Evolutionary conservation across 2,888 invertebrate genomes (phyloP), one percentile per base, ranked within the genome.

Genomic region (Pocota personata): DNA sequence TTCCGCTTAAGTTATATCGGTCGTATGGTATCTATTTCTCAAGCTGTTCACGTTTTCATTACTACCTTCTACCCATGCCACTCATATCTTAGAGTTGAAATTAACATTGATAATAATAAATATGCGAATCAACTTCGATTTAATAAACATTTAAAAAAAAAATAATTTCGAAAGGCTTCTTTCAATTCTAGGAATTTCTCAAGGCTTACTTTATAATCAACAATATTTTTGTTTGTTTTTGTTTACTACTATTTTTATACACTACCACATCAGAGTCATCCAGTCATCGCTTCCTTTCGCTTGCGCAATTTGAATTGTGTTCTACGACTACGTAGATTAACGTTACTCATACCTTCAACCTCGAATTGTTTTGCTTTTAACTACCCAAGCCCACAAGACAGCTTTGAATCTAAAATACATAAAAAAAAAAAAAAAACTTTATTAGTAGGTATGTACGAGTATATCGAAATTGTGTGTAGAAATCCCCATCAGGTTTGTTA

Each of bases 401-500:
- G 43, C 14, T 14, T 21, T 16, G 12, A 48, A 48, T 19, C 10
- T 19, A 40, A 48, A 21, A 27, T 4, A 5, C 14, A 30, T 10
- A 27, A 67, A 35, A 10, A 58, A 24, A 24, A 24, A 24, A n/a
- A 24, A 37, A 12, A 37, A 5, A 24, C 58, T 48, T 37, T 21
- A 50, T 66, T 35, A 35, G 48, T n/a, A n/a, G n/a, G n/a, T n/a
- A n/a, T n/a, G n/a, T n/a, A n/a, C n/a, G n/a, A n/a, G n/a, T 32
- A 35, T 24, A 52, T 67, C 52, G 19, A 52, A 64, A 43, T 50
- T 37, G 37, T 66, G 16, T 79, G 35, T 43, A 80, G 71, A 86
- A 86, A 80, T 86, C 76, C 80, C 80, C 71, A 60, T 50, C 30
- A 71, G 58, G 50, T 80, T 66, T 19, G 43, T 55, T 69, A 37